Percentiles rank a stretch among this genome's conserved stretches.
Conservation (phyloP, 2,113 vertebrate species). For the Pampusana beccarii region DNA sequence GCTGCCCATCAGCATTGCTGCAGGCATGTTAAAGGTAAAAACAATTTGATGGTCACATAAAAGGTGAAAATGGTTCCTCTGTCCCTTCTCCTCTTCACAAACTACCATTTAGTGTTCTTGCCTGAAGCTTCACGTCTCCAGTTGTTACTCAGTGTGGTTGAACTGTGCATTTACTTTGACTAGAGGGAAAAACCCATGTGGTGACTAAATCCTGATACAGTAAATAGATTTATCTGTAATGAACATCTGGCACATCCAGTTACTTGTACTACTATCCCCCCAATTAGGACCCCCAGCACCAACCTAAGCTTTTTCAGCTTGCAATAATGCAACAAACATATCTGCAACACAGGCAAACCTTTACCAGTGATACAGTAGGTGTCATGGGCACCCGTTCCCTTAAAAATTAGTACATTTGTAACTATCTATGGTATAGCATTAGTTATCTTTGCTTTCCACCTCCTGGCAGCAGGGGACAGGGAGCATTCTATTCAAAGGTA, state of each 20-base stretch:
- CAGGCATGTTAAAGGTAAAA: not conserved
- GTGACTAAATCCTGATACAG: not conserved
- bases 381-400: not conserved
- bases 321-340: not conserved
- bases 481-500: not conserved
- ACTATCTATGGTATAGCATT: not conserved
- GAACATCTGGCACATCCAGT: constrained; percentile 10
- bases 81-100: not conserved
- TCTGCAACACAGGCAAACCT: not conserved
- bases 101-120: not conserved
- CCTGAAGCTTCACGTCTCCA: constrained; percentile 27
- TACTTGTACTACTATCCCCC: not conserved
- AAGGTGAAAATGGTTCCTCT: constrained; percentile 22
- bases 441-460: not conserved
- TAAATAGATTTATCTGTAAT: not conserved
- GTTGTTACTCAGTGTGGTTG: not conserved
- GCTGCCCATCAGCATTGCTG: not conserved
- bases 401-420: not conserved
- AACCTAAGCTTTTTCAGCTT: not conserved
- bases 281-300: not conserved
- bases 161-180: not conserved
- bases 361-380: not conserved
- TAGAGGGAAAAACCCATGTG: not conserved
- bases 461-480: not conserved
- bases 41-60: not conserved